Base-by-base conservation (phyloP, 1,140 invertebrate genomes). In the Drosophila equinoxialis region DNA sequence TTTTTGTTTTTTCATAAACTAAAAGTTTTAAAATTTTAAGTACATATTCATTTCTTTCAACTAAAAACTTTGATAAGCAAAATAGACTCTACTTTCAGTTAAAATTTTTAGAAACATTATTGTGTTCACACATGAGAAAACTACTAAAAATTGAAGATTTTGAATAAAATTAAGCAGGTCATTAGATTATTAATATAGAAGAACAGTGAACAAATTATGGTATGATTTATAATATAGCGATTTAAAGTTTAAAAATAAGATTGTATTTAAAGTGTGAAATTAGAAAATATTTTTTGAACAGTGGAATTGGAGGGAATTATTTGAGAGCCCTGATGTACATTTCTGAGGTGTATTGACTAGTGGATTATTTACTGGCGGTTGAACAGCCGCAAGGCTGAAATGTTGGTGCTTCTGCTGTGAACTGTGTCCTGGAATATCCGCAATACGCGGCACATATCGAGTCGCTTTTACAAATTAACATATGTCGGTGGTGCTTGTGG, bases 401-500 rank as follows among this genome's bases (percentile, higher is more conserved):
- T 17, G 55, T 14, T 58, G 55, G 17, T 7, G 54, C 65, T 37
- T 68, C 58, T 51, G 41, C 51, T 48, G 11, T 69, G 39, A 35
- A 51, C n/a, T 54, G 69, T 80, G 33, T 78, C 72, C 62, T 66
- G 55, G 68, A 64, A 71, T 39, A n/a, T 57, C 61, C 35, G 60
- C 39, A 3, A 42, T 66, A 58, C 33, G 26, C 14, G 62, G 51
- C 51, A 26, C 39, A 48, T 8, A 51, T 59, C 48, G 26, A 26
- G 23, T 51, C 57, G 35, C 23, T 59, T 77, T 80, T 91, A 97
- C 94, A 97, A 96, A 95, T 97, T 97, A 92, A 97, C 97, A 94
- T 98, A 98, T 90, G 97, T 97, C 74, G 90, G 90, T 30, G 96
- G 96, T 94, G 97, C 96, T 93, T 97, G 96, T 80, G 96, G 96